Base-by-base conservation (phyloP, 2,888 invertebrate genomes). In the Dusona sp. region DNA sequence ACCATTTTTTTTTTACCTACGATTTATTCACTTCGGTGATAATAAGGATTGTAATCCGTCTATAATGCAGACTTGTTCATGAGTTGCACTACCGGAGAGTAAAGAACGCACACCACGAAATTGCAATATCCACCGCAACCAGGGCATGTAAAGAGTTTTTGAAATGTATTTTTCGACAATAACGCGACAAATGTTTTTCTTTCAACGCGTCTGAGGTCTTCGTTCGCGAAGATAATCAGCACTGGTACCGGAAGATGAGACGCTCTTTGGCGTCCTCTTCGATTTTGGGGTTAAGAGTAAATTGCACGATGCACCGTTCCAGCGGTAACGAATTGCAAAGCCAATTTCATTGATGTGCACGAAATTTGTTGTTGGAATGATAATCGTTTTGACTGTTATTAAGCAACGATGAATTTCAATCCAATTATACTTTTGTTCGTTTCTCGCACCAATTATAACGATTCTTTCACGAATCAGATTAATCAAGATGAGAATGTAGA, bases 1-100 rank as follows among this genome's bases (percentile, higher is more conserved):
- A 92, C 92, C 93, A 93, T 93, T 79, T 68, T 78, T 88, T 91
- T 75, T 64, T n/a, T 7, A 70, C 38, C 22, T 16, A 51, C 22
- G 36, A 42, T 38, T 68, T 70, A 33, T 48, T 29, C 25, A 70
- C 25, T 68, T 57, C 54, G 54, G 38, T 29, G 33, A 33, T 45
- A 45, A 8, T 6, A 29, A 64, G 16, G 42, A 57, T 72, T 42
- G 22, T 33, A 79, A 79, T 70, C 72, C 64, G 64, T 61, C n/a
- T 22, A 3, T 25, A 36, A 57, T 29, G 29, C 42, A 45, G n/a
- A 4, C 13, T 72, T 25, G 9, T 54, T 29, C 19, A 13, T 61
- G 8, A 61, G 45, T 13, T 29, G 8, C 54, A 51, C 51, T 36
- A n/a, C 38, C 38, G 33, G 16, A 38, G 38, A 42, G 42, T 2